Base-by-base conservation (phyloP, 2,888 invertebrate species). In the Gisinianus flammeolus region DNA sequence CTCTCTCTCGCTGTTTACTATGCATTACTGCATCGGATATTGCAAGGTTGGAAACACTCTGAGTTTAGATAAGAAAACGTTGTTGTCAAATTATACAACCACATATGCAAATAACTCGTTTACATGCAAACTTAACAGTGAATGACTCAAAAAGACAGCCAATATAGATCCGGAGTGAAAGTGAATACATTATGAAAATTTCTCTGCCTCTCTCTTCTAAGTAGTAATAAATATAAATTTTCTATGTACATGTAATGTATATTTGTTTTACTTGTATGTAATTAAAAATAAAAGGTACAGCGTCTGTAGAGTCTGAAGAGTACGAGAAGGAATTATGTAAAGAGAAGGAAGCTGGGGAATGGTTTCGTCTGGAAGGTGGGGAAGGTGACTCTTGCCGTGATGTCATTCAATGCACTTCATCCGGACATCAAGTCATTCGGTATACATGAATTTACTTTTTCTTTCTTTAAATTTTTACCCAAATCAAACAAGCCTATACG, bases 351-450 rank as follows among this genome's bases (percentile, higher is more conserved):
- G 95, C 96, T 74, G 95, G 95, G 82, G 96, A 96, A 89, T 96
- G 95, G 95, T 96, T 96, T 90, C 92, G 96, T 86, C 89, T 96
- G 87, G 93, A 94, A 81, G 92, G 94, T 81, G 94, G 94, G 85
- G 95, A 95, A 85, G 94, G 94, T 85, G 95, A 95, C 89, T 94
- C 93, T 88, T 96, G 96, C 88, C 93, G 96, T 87, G 95, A 96
- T 89, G 96, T 96, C 87, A 96, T 96, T 87, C 96, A 96, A 89
- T 96, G 96, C 89, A 96, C 96, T 84, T 94, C 94, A 87, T 95
- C 95, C 87, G 94, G 94, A 81, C 85, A 85, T 30, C 84, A 84
- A 73, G 83, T 83, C 35, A 84, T 84, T 71, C 76, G 81, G 82
- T n/a, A n/a, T 82, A 79, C 58, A 30, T 33, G 33, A 12, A 35